These are phyloP conservation scores for Calephelis virginiensis DNA, from an alignment of 1,140 invertebrate genomes.

Conservation along the genomic window DNA sequence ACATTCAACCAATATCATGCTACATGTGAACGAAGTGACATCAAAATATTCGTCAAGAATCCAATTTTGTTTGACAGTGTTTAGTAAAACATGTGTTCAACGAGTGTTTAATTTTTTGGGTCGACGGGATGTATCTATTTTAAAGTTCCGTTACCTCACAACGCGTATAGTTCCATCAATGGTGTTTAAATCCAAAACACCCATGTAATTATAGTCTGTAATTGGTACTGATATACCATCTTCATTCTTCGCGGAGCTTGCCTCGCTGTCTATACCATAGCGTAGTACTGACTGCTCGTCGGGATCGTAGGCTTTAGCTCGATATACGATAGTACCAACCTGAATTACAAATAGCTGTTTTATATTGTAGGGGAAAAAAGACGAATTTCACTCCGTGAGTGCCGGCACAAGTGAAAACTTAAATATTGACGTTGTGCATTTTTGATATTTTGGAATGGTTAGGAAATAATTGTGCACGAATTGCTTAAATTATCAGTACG, in stretches of 20 bases:
- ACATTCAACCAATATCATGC: too few relatives aligned
- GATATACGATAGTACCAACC: slow-evolving; percentile 85
- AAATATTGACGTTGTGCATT: too few relatives aligned
- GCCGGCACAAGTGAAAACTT: too few relatives aligned
- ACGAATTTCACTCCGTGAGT: too few relatives aligned
- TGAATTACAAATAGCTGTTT: slow-evolving; percentile 36
- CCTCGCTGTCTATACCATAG: slow-evolving; percentile 84
- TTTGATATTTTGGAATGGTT: too few relatives aligned
- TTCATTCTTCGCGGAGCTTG: slow-evolving; percentile 89
- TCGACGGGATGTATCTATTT: neutral
- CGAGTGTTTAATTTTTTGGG: too few relatives aligned
- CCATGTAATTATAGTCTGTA: slow-evolving; percentile 86
- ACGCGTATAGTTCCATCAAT: slow-evolving; percentile 86
- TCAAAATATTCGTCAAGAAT: too few relatives aligned
- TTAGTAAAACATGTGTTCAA: too few relatives aligned
- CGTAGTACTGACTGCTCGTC: slow-evolving; percentile 88
- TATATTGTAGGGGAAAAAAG: neutral
- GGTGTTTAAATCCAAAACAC: slow-evolving; percentile 86
- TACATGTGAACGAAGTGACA: too few relatives aligned
- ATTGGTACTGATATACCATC: slow-evolving; percentile 84
- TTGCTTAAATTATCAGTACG: too few relatives aligned
- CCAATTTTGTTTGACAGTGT: too few relatives aligned
- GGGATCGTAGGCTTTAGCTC: slow-evolving; percentile 86
- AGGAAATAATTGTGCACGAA: too few relatives aligned
- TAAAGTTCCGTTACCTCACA: slow-evolving; percentile 43